These are phyloP conservation scores for Amphipoea oculea DNA, from an alignment of 2,888 invertebrate genomes.

Conservation along the genomic window DNA sequence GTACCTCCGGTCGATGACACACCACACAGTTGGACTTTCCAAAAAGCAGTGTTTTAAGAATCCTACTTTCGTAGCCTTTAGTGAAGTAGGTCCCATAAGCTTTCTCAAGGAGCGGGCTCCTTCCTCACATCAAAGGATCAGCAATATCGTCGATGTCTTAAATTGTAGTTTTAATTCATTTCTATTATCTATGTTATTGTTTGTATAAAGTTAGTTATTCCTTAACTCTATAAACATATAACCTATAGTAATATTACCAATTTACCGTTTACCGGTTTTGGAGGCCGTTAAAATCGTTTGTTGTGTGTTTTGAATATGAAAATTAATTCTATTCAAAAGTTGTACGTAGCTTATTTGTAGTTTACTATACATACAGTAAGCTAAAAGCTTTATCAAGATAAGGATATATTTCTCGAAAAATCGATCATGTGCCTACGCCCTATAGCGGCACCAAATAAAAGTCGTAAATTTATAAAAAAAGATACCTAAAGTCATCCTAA, in stretches of 20 bases:
- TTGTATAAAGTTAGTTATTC: background rate
- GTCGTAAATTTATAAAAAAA: slow-evolving; percentile 66
- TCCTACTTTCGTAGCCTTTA: slow-evolving; percentile 31
- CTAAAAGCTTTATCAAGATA: background rate
- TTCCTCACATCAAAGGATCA: slow-evolving; percentile 9
- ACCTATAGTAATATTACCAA: background rate
- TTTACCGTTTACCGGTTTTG: slow-evolving; percentile 15
- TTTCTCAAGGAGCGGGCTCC: slow-evolving; percentile 21
- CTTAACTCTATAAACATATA: background rate
- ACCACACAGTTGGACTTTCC: slow-evolving; percentile 46
- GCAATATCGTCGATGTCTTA: background rate
- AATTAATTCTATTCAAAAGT: background rate
- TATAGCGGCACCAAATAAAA: slow-evolving; percentile 48
- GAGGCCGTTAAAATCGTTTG: background rate
- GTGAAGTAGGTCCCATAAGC: slow-evolving; percentile 14
- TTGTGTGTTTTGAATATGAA: background rate
- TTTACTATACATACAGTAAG: background rate
- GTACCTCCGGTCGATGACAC: slow-evolving; percentile 47
- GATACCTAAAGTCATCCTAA: slow-evolving; percentile 65
- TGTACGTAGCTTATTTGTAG: background rate
- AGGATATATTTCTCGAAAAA: background rate
- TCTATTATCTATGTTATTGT: background rate
- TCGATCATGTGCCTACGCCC: slow-evolving; percentile 26
- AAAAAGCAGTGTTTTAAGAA: slow-evolving; percentile 44
- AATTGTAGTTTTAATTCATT: background rate